phyloP scores from a whole-genome alignment of 2,113 vertebrate genomes.

The Narcine bancroftii region DNA sequence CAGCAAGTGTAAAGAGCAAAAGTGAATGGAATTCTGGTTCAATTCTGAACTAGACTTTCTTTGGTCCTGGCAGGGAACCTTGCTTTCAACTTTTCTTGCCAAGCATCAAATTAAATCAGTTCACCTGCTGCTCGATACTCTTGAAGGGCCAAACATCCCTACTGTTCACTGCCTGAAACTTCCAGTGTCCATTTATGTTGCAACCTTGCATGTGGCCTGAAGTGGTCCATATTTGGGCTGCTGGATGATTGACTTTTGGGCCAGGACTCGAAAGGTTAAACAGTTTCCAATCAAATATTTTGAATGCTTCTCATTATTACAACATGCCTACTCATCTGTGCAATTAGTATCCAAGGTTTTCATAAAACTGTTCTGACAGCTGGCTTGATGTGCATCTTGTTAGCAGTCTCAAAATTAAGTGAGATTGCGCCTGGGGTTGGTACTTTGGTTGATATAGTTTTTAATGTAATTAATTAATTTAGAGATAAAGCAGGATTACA shows the following conservation, averaged over 20 bases:
- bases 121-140: no score
- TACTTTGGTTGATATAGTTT: not conserved
- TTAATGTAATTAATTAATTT: no score
- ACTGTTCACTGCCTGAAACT: not conserved
- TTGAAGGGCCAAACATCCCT: no score
- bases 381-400: not conserved
- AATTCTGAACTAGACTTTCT: not conserved
- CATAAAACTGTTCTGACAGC: not conserved
- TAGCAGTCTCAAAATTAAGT: not conserved
- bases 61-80: not conserved
- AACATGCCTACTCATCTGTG: not conserved
- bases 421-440: not conserved
- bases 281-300: not conserved
- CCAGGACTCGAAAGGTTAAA: not conserved
- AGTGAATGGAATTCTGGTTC: not conserved
- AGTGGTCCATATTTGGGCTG: no score
- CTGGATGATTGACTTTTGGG: no score
- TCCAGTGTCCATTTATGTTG: not conserved
- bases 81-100: not conserved
- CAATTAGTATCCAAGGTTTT: not conserved
- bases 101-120: not conserved
- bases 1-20: not conserved
- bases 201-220: no score
- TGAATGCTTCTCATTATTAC: not conserved
- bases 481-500: no score